These are phyloP conservation scores for Odontamblyopus lacepedii DNA, from an alignment of 2,797 vertebrate genomes.

Conservation along the genomic window DNA sequence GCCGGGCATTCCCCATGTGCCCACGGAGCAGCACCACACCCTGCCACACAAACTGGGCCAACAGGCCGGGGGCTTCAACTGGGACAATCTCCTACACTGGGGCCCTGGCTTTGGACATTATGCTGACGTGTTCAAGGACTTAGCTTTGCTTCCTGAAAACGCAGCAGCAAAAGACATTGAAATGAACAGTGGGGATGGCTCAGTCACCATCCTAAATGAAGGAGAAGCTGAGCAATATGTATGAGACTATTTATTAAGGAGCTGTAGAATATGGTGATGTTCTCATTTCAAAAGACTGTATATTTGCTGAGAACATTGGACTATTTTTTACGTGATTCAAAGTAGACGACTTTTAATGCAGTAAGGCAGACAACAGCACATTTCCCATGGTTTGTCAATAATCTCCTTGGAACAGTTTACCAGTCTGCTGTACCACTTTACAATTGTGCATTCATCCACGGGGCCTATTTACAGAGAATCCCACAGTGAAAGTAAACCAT, in stretches of 20 bases:
- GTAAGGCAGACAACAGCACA: slow-evolving; percentile 79
- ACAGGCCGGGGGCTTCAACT: slow-evolving; percentile 89
- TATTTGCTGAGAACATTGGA: slow-evolving; percentile 67
- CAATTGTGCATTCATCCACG: slow-evolving; percentile 39
- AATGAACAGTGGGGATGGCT: slow-evolving; percentile 85
- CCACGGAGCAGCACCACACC: slow-evolving; percentile 79
- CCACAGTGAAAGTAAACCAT: slow-evolving; percentile 17
- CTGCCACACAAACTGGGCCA: slow-evolving; percentile 86
- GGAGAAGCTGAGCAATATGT: slow-evolving; percentile 95
- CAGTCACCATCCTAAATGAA: slow-evolving; percentile 85
- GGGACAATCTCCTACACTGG: slow-evolving; percentile 99
- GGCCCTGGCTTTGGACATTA: slow-evolving; percentile 97
- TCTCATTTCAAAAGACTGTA: slow-evolving; percentile 57
- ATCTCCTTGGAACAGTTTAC: slow-evolving; percentile 63
- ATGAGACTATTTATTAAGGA: slow-evolving; percentile 81
- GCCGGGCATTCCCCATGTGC: slow-evolving; percentile 75
- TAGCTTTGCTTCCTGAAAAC: slow-evolving; percentile 93
- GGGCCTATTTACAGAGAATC: slow-evolving; percentile 45
- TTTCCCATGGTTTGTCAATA: slow-evolving; percentile 46
- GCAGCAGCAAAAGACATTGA: slow-evolving; percentile 81
- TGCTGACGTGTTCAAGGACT: slow-evolving; percentile 96
- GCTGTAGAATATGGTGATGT: slow-evolving; percentile 63
- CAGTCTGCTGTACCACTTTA: slow-evolving; percentile 45
- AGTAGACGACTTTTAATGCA: slow-evolving; percentile 81
- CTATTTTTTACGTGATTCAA: slow-evolving; percentile 59